These are phyloP conservation scores for Hemaris fuciformis DNA, from an alignment of 2,888 invertebrate species.

Conservation along the genomic window DNA sequence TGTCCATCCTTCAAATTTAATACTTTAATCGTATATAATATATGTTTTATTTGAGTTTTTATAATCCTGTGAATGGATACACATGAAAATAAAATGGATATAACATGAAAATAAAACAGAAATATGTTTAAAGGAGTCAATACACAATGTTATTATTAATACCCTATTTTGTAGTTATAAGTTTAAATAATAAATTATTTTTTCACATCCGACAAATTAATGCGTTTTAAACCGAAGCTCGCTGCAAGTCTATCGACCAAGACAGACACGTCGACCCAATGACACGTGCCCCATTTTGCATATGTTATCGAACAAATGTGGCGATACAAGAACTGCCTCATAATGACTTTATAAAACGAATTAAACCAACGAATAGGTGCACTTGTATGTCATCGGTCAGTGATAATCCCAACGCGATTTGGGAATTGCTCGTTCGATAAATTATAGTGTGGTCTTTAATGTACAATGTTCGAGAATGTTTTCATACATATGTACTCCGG, in stretches of 20 bases:
- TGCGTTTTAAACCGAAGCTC: not conserved
- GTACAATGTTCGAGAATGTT: too few species aligned
- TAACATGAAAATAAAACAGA: too few species aligned
- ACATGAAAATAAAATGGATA: too few species aligned
- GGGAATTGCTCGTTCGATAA: not conserved
- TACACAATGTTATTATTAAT: too few species aligned
- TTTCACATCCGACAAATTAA: not conserved
- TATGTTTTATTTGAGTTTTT: too few species aligned
- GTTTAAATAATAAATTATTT: too few species aligned
- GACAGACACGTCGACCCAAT: slow-evolving; percentile 29
- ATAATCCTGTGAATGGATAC: too few species aligned
- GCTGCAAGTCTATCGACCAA: not conserved
- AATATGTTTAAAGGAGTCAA: too few species aligned
- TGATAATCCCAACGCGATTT: slow-evolving; percentile 19
- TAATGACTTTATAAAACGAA: slow-evolving; percentile 2
- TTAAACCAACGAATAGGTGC: slow-evolving; percentile 26
- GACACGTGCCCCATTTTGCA: slow-evolving; percentile 27
- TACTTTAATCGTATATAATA: too few species aligned
- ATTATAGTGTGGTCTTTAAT: not conserved
- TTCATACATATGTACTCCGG: too few species aligned
- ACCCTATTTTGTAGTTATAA: too few species aligned
- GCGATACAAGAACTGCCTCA: slow-evolving; percentile 4
- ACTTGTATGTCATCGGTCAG: slow-evolving; percentile 64
- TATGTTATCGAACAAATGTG: slow-evolving; percentile 5
- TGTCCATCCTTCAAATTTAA: too few species aligned